These are phyloP conservation scores for Nemurella pictetii DNA, from an alignment of 2,888 invertebrate species.

Conservation along the genomic window DNA sequence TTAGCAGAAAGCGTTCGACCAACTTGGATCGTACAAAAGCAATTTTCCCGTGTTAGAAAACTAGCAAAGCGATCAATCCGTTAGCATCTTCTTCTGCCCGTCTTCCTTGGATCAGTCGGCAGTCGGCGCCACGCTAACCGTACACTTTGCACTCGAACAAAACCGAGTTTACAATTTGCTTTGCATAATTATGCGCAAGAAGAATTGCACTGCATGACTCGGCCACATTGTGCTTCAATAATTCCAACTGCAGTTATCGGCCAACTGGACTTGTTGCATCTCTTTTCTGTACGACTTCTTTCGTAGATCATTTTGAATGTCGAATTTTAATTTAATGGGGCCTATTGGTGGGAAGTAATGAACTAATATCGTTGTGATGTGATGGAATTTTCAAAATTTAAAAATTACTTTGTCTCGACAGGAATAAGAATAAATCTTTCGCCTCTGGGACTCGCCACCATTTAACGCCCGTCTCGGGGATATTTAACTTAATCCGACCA, in stretches of 20 bases:
- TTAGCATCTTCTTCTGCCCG: neutral
- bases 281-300: neutral
- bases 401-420: neutral
- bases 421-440: neutral
- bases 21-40: neutral
- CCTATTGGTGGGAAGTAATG: neutral
- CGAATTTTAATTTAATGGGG: neutral
- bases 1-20: neutral
- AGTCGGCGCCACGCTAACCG: neutral
- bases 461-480: neutral
- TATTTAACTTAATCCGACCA: neutral
- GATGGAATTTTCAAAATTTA: neutral
- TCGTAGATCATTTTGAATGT: neutral
- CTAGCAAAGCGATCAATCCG: neutral
- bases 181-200: neutral
- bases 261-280: neutral
- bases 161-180: neutral
- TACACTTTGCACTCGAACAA: neutral
- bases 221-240: neutral
- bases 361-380: neutral
- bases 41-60: neutral
- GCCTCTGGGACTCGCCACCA: neutral
- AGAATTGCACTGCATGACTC: neutral
- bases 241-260: neutral
- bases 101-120: neutral